A percentile compares a stretch with the other conserved stretches of the same genome.
These are phyloP conservation scores for Mungos mungo DNA, from an alignment of 2,113 vertebrate species.

Conservation along the genomic window DNA sequence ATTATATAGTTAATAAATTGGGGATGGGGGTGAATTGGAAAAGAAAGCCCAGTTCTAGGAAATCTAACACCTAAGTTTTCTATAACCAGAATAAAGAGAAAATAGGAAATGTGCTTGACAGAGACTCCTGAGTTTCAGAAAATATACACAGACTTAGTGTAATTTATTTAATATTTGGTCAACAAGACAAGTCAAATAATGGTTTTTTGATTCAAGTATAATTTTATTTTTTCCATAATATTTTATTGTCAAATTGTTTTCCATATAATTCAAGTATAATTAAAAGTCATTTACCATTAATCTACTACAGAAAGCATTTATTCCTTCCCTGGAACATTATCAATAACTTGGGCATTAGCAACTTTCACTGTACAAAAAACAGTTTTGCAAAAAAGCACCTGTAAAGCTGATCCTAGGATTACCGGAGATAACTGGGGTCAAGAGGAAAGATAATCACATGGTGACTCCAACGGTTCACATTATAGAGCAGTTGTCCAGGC, in stretches of 20 bases:
- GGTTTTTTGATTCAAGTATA: constrained; percentile 49
- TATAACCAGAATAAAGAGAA: neutral
- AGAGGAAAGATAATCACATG: neutral
- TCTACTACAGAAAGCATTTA: constrained; percentile 30
- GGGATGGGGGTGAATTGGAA: neutral
- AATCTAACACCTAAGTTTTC: neutral
- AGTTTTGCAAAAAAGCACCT: neutral
- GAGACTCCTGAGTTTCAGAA: neutral
- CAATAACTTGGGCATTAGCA: constrained; percentile 21
- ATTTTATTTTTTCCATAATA: too few relatives aligned
- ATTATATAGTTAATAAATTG: neutral
- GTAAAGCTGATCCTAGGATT: neutral
- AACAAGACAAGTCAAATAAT: constrained; percentile 35
- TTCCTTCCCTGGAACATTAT: constrained; percentile 22
- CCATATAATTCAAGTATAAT: too few relatives aligned
- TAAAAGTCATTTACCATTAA: constrained; percentile 60
- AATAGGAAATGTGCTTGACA: neutral
- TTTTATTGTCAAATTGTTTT: too few relatives aligned
- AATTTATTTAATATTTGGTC: constrained; percentile 55
- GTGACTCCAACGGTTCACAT: neutral
- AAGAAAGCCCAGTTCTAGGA: neutral
- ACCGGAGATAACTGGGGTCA: neutral
- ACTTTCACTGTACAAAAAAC: neutral
- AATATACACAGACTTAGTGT: neutral
- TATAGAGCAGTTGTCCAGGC: neutral